Conservation (phyloP, 2,113 vertebrate genomes). For the Lepus americanus region DNA sequence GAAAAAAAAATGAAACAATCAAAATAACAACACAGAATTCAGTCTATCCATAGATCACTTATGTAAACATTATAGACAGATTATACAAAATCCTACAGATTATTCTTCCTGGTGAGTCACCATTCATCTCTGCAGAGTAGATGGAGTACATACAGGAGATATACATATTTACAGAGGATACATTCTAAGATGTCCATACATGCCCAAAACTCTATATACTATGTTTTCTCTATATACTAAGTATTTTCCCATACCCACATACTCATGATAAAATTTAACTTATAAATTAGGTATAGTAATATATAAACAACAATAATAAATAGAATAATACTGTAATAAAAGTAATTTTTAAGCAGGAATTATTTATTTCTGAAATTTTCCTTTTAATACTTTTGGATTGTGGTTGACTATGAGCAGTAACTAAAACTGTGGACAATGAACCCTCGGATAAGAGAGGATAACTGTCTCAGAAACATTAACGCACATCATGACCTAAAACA, state of each 20-base stretch:
- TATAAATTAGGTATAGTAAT: background rate
- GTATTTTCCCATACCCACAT: background rate
- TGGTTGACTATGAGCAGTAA: background rate
- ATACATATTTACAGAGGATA: too few relatives aligned
- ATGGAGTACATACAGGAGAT: background rate
- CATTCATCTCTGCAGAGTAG: slow-evolving; percentile 31
- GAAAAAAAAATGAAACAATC: slow-evolving; percentile 69
- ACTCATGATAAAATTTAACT: background rate
- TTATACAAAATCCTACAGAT: background rate
- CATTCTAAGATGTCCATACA: background rate
- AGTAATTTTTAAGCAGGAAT: background rate
- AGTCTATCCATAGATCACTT: slow-evolving; percentile 47
- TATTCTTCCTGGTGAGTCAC: slow-evolving; percentile 24
- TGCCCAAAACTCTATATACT: background rate
- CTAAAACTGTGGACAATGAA: background rate
- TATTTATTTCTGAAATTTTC: background rate
- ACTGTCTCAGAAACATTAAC: slow-evolving; percentile 23
- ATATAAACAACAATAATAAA: background rate
- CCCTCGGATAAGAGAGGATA: background rate
- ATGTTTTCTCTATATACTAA: background rate
- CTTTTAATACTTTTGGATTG: background rate
- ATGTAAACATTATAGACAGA: slow-evolving; percentile 30
- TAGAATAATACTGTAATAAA: background rate
- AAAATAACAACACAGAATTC: slow-evolving; percentile 53
- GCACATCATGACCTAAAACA: slow-evolving; percentile 13